phyloP scores from a whole-genome alignment of 2,888 invertebrate species.

The Dorcus hopei region DNA sequence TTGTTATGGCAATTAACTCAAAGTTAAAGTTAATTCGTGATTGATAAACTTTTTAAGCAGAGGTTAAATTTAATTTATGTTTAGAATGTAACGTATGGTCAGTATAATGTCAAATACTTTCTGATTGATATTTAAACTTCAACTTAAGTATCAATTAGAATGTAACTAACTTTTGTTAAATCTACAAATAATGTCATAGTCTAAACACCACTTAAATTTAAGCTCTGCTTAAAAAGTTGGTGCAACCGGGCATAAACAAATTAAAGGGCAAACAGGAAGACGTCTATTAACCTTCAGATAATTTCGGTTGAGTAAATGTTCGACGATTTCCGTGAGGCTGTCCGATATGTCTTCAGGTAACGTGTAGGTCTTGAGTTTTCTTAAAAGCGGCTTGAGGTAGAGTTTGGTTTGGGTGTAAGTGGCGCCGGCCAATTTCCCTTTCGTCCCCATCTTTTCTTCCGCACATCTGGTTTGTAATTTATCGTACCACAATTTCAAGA shows the following conservation, averaged over 20 bases:
- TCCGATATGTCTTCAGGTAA: slow-evolving; percentile 95
- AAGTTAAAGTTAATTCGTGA: too few species aligned
- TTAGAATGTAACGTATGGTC: too few species aligned
- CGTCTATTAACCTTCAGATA: slow-evolving; percentile 74
- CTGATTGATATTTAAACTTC: too few species aligned
- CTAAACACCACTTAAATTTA: too few species aligned
- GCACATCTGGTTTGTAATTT: slow-evolving; percentile 79
- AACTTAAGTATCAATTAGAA: too few species aligned
- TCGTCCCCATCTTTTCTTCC: slow-evolving; percentile 80
- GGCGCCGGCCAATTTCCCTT: slow-evolving; percentile 88
- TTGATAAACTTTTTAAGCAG: too few species aligned
- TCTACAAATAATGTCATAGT: too few species aligned
- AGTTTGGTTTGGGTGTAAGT: slow-evolving; percentile 93
- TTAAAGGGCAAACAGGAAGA: neutral
- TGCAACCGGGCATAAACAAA: slow-evolving; percentile 10
- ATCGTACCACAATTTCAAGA: slow-evolving; percentile 90
- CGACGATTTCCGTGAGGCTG: slow-evolving; percentile 88
- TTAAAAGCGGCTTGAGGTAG: slow-evolving; percentile 88
- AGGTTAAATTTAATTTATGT: too few species aligned
- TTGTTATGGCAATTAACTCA: too few species aligned
- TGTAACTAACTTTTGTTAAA: too few species aligned
- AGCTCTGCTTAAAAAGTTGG: too few species aligned
- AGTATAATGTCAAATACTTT: too few species aligned
- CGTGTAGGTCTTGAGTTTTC: slow-evolving; percentile 82
- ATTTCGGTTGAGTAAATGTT: slow-evolving; percentile 82